Evolutionary conservation across 2,888 invertebrate species (phyloP).

Genomic region (Platycheirus rosarum): DNA sequence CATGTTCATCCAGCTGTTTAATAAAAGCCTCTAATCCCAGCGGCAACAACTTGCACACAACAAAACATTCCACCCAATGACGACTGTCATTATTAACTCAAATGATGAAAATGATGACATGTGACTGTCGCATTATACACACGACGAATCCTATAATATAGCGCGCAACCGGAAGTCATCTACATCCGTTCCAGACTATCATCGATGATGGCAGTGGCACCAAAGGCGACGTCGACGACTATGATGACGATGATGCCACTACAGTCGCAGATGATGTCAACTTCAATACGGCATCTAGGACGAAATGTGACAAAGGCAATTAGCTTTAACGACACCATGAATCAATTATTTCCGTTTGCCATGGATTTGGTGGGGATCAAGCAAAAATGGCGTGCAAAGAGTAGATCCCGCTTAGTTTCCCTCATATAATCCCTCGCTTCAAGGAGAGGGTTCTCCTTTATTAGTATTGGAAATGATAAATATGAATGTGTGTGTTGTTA

Average conservation of each 20-base stretch:
- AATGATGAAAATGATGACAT: conserved; percentile 47
- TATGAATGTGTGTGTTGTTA: background rate
- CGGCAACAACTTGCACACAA: background rate
- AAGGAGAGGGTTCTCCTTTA: conserved; percentile 14
- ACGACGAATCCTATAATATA: conserved; percentile 41
- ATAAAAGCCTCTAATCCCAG: background rate
- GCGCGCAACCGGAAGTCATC: conserved; percentile 62
- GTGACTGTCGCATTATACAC: conserved; percentile 38
- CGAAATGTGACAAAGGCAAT: conserved; percentile 60
- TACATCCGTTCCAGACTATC: conserved; percentile 28
- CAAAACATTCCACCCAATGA: conserved; percentile 7
- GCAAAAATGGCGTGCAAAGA: conserved; percentile 51
- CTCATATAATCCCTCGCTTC: conserved; percentile 13
- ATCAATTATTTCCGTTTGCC: conserved; percentile 67
- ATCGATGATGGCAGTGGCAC: background rate
- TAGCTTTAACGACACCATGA: conserved; percentile 68
- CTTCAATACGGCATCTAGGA: conserved; percentile 48
- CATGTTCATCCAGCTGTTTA: conserved; percentile 44
- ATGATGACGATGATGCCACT: background rate
- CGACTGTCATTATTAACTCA: conserved; percentile 51
- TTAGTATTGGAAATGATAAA: conserved; percentile 23
- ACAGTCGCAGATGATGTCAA: conserved; percentile 56
- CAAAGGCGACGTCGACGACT: conserved; percentile 3
- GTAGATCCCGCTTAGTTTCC: conserved; percentile 34
- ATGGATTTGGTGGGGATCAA: conserved; percentile 63